phyloP scores from a whole-genome alignment of 2,113 vertebrate species.

The Malaclemys terrapin region DNA sequence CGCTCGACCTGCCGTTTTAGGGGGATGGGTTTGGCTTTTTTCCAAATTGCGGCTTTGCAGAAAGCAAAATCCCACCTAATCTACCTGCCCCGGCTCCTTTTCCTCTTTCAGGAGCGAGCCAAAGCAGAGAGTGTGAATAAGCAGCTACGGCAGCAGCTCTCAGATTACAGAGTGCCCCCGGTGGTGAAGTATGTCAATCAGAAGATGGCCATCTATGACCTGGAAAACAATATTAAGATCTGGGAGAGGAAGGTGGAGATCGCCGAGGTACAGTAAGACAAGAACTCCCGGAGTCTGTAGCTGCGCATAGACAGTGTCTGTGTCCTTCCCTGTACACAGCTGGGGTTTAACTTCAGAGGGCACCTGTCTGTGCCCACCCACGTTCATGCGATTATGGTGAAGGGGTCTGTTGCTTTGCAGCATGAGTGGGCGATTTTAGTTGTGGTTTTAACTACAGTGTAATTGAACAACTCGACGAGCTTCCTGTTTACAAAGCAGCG shows the following conservation, averaged over 20 bases:
- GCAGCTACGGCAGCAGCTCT: constrained; percentile 74
- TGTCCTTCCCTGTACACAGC: accelerated
- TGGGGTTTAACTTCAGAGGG: accelerated
- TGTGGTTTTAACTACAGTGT: accelerated
- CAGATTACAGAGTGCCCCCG: constrained; percentile 63
- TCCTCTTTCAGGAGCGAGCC: constrained; percentile 73
- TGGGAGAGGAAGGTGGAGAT: constrained; percentile 85
- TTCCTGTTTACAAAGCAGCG: neutral
- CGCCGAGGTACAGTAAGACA: constrained; percentile 72
- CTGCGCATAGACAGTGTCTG: accelerated
- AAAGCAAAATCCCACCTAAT: neutral
- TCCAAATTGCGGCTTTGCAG: neutral
- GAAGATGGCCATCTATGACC: constrained; percentile 66
- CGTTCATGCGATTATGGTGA: neutral
- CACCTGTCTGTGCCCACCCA: accelerated
- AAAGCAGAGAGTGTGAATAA: constrained; percentile 74
- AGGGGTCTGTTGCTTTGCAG: accelerated
- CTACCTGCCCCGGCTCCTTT: neutral
- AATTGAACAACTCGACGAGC: neutral
- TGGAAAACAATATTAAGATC: constrained; percentile 74
- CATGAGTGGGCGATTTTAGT: accelerated
- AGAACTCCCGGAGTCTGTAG: neutral
- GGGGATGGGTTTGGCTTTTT: neutral
- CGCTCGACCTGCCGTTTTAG: neutral
- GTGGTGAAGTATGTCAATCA: constrained; percentile 78